Conservation (phyloP, 2,113 vertebrate species). For the Neotoma lepida region DNA sequence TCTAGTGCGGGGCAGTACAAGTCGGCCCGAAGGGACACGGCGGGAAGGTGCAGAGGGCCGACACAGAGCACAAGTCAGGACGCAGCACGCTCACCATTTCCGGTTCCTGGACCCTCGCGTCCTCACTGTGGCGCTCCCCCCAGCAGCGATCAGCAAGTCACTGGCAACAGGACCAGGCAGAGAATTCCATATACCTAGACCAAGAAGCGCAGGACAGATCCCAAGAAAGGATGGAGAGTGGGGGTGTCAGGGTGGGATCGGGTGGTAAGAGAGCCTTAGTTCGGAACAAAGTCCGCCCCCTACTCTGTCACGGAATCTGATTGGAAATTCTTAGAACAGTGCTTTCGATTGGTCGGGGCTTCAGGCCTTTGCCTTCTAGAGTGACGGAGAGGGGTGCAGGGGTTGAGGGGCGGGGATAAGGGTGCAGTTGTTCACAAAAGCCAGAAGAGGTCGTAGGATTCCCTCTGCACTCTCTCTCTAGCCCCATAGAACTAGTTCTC, state of each 20-base stretch:
- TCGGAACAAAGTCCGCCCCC: not conserved
- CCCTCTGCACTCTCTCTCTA: too few relatives aligned
- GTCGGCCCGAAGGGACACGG: not conserved
- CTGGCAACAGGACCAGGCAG: not conserved
- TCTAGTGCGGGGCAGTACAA: not conserved
- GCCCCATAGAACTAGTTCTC: not conserved
- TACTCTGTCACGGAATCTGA: not conserved
- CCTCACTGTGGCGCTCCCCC: not conserved
- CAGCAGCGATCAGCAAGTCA: not conserved
- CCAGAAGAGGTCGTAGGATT: too few relatives aligned
- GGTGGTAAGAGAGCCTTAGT: not conserved
- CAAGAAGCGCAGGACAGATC: not conserved
- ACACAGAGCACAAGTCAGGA: not conserved
- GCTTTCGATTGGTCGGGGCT: not conserved
- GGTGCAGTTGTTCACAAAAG: not conserved
- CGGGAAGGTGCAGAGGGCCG: not conserved
- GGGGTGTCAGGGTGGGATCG: not conserved
- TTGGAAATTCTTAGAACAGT: not conserved
- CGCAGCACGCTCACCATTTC: not conserved
- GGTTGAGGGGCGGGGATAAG: too few relatives aligned
- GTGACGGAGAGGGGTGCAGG: too few relatives aligned
- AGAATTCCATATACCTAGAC: not conserved
- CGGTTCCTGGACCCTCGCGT: not conserved
- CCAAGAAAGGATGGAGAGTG: rapidly evolving
- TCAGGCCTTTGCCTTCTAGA: not conserved